These are phyloP conservation scores for Ageneiosus marmoratus DNA, from an alignment of 2,113 vertebrate genomes.

Conservation along the genomic window DNA sequence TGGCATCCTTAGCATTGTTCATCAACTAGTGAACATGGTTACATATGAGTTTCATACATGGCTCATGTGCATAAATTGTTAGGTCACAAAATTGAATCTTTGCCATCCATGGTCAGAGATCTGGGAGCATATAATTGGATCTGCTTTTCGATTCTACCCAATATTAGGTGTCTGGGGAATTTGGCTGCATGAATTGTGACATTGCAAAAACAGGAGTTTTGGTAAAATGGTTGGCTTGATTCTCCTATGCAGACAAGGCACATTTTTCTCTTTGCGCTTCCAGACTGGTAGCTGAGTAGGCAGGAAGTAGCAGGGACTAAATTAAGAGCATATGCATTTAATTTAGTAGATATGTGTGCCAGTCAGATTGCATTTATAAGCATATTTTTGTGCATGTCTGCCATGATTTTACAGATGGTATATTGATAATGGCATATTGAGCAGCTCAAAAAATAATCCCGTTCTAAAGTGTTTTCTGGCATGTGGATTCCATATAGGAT, in stretches of 20 bases:
- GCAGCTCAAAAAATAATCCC: background rate
- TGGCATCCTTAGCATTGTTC: background rate
- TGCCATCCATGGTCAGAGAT: background rate
- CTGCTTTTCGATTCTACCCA: background rate
- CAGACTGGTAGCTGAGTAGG: background rate
- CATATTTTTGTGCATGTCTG: background rate
- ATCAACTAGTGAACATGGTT: background rate
- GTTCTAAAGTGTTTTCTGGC: slow-evolving; percentile 1
- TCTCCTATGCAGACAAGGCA: background rate
- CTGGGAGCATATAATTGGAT: background rate
- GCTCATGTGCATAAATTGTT: background rate
- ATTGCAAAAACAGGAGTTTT: background rate
- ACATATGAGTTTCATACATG: background rate
- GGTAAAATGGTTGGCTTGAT: background rate
- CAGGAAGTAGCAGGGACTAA: background rate
- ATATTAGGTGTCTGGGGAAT: background rate
- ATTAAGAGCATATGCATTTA: slow-evolving; percentile 90
- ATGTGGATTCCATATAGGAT: slow-evolving; percentile 73
- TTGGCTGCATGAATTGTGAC: background rate
- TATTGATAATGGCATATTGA: background rate
- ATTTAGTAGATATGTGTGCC: slow-evolving; percentile 70
- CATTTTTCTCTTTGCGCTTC: background rate
- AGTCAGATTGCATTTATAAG: background rate
- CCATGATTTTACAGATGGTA: background rate
- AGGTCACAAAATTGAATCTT: background rate